Conservation (phyloP, 1,140 invertebrate genomes). For the Thaumetopoea pityocampa region DNA sequence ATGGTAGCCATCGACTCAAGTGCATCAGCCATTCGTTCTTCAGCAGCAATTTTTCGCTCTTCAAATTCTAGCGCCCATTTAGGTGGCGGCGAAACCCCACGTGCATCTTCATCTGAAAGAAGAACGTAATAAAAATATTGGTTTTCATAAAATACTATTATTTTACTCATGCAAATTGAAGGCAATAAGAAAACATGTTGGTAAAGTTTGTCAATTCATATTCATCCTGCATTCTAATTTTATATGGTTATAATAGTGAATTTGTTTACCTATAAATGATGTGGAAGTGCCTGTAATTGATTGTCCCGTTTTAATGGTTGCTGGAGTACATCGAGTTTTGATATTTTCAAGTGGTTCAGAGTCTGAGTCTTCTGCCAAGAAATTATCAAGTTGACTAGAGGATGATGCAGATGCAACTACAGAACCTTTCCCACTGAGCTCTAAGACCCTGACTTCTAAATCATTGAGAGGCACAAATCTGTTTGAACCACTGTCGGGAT, state of each 20-base stretch:
- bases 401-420: slow-evolving; percentile 20
- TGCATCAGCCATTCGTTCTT: slow-evolving; percentile 55
- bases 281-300: slow-evolving; percentile 16
- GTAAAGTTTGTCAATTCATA: too few relatives aligned
- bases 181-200: too few relatives aligned
- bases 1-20: slow-evolving; percentile 45
- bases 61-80: slow-evolving; percentile 62
- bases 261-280: slow-evolving; percentile 18
- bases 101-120: slow-evolving; percentile 32
- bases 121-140: too few relatives aligned
- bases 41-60: slow-evolving; percentile 52
- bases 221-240: too few relatives aligned
- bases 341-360: slow-evolving; percentile 34
- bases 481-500: slow-evolving; percentile 28
- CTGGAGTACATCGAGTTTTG: slow-evolving; percentile 14
- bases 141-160: too few relatives aligned
- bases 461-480: slow-evolving; percentile 52
- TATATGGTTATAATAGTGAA: too few relatives aligned
- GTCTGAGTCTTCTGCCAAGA: slow-evolving; percentile 42
- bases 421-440: slow-evolving; percentile 40
- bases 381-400: slow-evolving; percentile 39
- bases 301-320: slow-evolving; percentile 17
- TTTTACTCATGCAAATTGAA: too few relatives aligned
- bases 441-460: slow-evolving; percentile 54
- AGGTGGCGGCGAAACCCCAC: slow-evolving; percentile 40